Evolutionary conservation across 2,113 vertebrate species (phyloP).

Genomic region (Cyphomyrus discorhynchus): DNA sequence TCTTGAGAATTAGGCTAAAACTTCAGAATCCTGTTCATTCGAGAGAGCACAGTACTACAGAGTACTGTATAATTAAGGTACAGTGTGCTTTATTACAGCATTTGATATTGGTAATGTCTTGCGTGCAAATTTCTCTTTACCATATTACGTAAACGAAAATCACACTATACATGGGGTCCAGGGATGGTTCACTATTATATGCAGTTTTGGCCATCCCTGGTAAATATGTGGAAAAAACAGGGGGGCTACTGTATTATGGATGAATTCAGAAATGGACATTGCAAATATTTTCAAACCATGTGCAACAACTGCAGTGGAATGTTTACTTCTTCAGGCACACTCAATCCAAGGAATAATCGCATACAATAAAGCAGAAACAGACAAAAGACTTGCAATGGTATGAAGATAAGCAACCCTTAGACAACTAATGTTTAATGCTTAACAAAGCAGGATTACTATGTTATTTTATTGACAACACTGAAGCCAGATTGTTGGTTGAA

Average conservation of each 20-base stretch:
- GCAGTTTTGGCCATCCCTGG: not conserved
- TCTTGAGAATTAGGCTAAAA: not conserved
- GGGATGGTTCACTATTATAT: not conserved
- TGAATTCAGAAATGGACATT: not conserved
- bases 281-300: not conserved
- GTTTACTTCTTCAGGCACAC: not conserved
- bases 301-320: not conserved
- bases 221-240: not conserved
- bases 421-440: not conserved
- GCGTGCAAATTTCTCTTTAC: not conserved
- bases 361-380: not conserved
- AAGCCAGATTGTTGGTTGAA: not conserved
- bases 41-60: not conserved
- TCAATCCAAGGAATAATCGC: not conserved
- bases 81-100: not conserved
- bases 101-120: not conserved
- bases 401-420: not conserved
- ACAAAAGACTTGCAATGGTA: not conserved
- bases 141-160: not conserved
- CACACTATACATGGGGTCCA: not conserved
- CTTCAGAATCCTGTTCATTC: not conserved
- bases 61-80: not conserved
- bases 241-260: not conserved
- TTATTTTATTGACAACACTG: not conserved
- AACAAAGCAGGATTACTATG: not conserved